These are phyloP conservation scores for Conopomorpha cramerella DNA, from an alignment of 1,140 invertebrate genomes.

Conservation along the genomic window DNA sequence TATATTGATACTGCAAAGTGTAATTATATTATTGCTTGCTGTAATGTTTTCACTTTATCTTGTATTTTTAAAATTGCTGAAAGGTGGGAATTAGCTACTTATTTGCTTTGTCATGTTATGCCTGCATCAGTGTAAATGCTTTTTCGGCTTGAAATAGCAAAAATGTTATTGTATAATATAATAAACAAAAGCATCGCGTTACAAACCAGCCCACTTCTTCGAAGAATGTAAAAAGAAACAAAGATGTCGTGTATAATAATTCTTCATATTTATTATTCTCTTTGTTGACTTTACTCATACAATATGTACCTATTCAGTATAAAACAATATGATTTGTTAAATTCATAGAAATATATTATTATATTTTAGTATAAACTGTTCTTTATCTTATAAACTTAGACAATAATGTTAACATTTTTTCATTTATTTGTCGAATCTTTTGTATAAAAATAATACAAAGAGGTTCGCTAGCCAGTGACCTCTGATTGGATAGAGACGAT, in stretches of 20 bases:
- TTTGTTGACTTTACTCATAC: constrained; percentile 42
- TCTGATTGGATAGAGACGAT: constrained; percentile 1
- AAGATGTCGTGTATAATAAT: constrained; percentile 48
- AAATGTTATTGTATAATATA: too few species aligned
- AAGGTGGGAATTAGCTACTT: too few species aligned
- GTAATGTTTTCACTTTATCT: too few species aligned
- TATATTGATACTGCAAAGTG: too few species aligned
- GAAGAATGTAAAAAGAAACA: constrained; percentile 38
- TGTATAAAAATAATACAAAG: constrained; percentile 59
- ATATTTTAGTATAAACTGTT: constrained; percentile 57
- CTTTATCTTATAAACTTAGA: constrained; percentile 57
- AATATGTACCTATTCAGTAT: constrained; percentile 56
- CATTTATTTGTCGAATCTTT: constrained; percentile 32
- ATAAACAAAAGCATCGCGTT: too few species aligned
- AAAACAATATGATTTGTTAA: constrained; percentile 60
- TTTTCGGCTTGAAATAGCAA: too few species aligned
- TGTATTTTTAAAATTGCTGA: too few species aligned
- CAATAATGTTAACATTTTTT: constrained; percentile 53
- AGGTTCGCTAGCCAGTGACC: constrained; percentile 5
- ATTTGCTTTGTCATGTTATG: too few species aligned
- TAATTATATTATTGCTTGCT: too few species aligned
- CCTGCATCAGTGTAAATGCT: too few species aligned
- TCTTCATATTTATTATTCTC: constrained; percentile 58
- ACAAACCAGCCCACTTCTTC: too few species aligned
- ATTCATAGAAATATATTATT: constrained; percentile 60